phyloP scores from a whole-genome alignment of 2,888 invertebrate genomes.

The Antitype chi region DNA sequence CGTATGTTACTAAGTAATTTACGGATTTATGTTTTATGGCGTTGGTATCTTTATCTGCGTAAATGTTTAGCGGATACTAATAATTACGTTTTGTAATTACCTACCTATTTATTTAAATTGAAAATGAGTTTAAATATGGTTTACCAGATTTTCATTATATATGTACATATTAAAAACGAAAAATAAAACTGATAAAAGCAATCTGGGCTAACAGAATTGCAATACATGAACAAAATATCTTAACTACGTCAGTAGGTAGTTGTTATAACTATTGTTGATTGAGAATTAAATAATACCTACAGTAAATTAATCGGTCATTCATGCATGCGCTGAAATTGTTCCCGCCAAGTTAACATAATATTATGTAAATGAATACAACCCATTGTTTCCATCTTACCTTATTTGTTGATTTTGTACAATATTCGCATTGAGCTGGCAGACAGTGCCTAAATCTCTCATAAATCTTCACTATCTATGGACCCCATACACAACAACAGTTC shows the following conservation, averaged over 20 bases:
- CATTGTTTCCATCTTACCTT: conserved; percentile 10
- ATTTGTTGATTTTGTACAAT: conserved; percentile 3
- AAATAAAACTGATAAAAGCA: no score
- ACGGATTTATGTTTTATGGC: no score
- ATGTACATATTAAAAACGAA: no score
- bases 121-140: no score
- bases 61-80: neutral
- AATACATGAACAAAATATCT: neutral
- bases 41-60: no score
- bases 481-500: neutral
- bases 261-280: neutral
- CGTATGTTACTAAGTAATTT: neutral
- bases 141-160: no score
- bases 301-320: conserved; percentile 10
- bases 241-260: no score
- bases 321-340: conserved; percentile 12
- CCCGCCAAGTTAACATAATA: neutral
- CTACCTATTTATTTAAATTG: no score
- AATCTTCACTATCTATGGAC: neutral
- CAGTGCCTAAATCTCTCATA: neutral
- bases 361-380: conserved; percentile 21
- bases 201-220: neutral
- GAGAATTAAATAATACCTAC: neutral
- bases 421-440: neutral
- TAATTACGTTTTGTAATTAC: no score